phyloP scores from a whole-genome alignment of 2,888 invertebrate genomes.

The Oligia strigilis region DNA sequence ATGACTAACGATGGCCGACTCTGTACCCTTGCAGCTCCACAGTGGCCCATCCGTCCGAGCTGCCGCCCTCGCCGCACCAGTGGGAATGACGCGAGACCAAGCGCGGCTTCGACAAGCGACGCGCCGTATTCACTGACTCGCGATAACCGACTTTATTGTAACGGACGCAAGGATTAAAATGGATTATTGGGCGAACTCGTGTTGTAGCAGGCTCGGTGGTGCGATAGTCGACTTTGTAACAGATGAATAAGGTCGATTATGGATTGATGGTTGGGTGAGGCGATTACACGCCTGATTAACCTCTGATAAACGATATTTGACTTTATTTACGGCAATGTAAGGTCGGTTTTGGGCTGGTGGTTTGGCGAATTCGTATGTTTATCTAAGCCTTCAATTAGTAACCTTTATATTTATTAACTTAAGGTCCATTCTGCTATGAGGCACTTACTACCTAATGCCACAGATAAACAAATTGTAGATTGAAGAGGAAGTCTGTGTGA shows the following conservation, averaged over 20 bases:
- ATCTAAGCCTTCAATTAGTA: background rate
- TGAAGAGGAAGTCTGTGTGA: background rate
- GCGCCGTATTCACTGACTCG: constrained; percentile 79
- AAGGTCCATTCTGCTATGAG: background rate
- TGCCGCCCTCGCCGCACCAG: constrained; percentile 99
- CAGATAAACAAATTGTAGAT: background rate
- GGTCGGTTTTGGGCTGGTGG: constrained; percentile 34
- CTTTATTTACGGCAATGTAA: constrained; percentile 29
- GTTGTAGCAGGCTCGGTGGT: constrained; percentile 38
- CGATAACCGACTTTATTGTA: constrained; percentile 69
- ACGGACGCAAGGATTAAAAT: constrained; percentile 1
- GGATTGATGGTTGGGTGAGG: constrained; percentile 47
- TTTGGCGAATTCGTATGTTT: constrained; percentile 43
- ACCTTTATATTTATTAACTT: background rate
- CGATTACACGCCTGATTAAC: constrained; percentile 22
- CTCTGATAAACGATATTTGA: constrained; percentile 38
- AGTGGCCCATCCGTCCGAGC: constrained; percentile 99
- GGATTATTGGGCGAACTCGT: constrained; percentile 34
- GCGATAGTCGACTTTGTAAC: constrained; percentile 41
- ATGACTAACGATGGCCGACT: constrained; percentile 60
- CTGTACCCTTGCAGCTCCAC: constrained; percentile 94
- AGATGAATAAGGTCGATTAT: constrained; percentile 39
- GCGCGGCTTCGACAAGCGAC: constrained; percentile 79
- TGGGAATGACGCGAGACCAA: constrained; percentile 96
- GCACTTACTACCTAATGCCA: background rate